Evolutionary conservation across 2,113 vertebrate species (phyloP).

Genomic region (Balaeniceps rex): DNA sequence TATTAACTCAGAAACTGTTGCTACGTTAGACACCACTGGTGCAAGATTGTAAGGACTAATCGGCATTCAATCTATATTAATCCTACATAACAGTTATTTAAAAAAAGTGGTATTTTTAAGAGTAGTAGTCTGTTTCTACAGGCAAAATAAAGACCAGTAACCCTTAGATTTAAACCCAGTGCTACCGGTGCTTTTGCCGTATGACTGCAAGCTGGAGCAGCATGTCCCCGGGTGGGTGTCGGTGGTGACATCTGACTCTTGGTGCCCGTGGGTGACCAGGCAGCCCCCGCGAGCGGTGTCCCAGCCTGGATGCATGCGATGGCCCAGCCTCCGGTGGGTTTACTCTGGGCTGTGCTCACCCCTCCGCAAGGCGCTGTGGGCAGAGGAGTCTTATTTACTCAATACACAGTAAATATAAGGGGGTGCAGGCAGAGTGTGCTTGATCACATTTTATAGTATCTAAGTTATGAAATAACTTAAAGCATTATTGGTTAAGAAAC

Average conservation of each 20-base stretch:
- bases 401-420: background rate
- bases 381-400: background rate
- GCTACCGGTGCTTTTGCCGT: background rate
- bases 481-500: background rate
- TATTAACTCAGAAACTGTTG: background rate
- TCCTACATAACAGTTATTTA: background rate
- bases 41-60: background rate
- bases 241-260: background rate
- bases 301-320: fast-evolving
- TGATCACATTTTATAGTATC: background rate
- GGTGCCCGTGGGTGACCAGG: background rate
- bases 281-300: fast-evolving
- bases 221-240: fast-evolving
- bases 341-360: background rate
- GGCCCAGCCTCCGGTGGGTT: background rate
- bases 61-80: background rate
- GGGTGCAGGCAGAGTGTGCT: background rate
- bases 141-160: background rate
- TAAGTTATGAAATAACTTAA: background rate
- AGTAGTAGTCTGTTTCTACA: background rate
- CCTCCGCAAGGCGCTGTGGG: fast-evolving
- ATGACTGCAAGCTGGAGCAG: background rate
- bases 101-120: background rate
- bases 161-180: background rate
- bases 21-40: background rate